Base-by-base conservation (phyloP, 2,113 vertebrate species). In the Zosterops japonicus region DNA sequence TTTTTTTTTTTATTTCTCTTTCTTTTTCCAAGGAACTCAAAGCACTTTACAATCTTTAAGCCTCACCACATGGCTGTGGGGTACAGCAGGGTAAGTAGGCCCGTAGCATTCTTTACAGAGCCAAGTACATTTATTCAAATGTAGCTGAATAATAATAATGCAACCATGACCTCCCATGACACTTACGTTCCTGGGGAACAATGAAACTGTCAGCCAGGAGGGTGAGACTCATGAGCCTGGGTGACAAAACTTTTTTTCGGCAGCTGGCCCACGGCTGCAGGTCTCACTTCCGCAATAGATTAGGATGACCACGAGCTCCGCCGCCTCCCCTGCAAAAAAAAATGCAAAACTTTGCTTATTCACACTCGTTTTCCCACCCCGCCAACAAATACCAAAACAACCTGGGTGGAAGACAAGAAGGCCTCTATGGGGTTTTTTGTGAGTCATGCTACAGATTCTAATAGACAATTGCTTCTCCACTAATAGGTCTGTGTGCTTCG, bases 41-140 rank as follows among this genome's bases (percentile, higher is more conserved):
- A 97, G 94, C 95, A 95, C 95, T 97, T 96, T 87, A 90, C 83
- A 96, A 91, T 94, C 94, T 96, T 68, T 93, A 97, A 97, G 95
- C 96, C 92, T 97, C 87, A 77, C 95, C 96, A 76, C 97, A 97
- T 92, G 95, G 96, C 95, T 95, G 94, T 94, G 96, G 95, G 94
- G 93, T 96, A 96, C 95, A 94, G 94, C 93, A 36, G 97, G 96
- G 83, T 96, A 93, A 97, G 96, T 56, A 92, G 97, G 94, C 95
- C 97, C 18, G 95, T 42, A 89, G 93, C 89, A 94, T 96, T 97
- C 97, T 97, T 95, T 96, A 94, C 61, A 94, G 92, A 97, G 95
- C 95, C 92, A 96, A 97, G 95, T 96, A 96, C 95, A 94, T 97
- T 96, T 97, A 97, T 97, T 97, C 97, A 97, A 97, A 97, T 95